phyloP scores from a whole-genome alignment of 37 sponge, comb jelly and placozoan genomes.

The Hexactinellida sp. region DNA sequence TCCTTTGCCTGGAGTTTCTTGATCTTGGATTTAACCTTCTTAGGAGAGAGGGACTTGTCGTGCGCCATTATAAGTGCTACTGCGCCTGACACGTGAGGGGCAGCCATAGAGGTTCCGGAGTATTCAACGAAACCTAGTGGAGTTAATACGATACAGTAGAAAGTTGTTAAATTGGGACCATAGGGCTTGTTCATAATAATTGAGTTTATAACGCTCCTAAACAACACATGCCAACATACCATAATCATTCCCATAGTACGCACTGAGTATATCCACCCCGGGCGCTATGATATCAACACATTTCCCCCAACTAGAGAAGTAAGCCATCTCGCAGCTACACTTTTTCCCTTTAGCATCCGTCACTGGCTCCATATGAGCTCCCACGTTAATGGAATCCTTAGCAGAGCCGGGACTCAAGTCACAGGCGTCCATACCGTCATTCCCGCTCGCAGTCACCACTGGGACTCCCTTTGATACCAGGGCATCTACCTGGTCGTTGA shows the following conservation, averaged over 20 bases:
- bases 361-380: background rate
- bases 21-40: background rate
- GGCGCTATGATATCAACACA: constrained; percentile 59
- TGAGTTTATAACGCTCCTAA: background rate
- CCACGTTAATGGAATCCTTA: background rate
- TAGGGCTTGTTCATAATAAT: no score
- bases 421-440: constrained; percentile 36
- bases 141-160: background rate
- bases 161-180: background rate
- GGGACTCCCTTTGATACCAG: constrained; percentile 47
- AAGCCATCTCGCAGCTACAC: background rate
- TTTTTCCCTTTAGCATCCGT: background rate
- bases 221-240: background rate
- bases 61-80: background rate
- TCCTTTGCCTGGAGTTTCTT: background rate
- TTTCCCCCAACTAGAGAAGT: constrained; percentile 52
- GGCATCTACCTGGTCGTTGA: constrained; percentile 44
- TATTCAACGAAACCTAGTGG: background rate
- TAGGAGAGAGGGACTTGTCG: background rate
- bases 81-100: background rate
- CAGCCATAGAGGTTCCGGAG: background rate
- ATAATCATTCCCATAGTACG: background rate
- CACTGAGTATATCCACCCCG: constrained; percentile 13
- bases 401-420: constrained; percentile 40
- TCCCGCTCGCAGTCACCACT: constrained; percentile 52